A percentile compares a stretch with the other conserved stretches of the same genome.
Conservation (phyloP, 2,113 vertebrate genomes). For the Naja naja region DNA sequence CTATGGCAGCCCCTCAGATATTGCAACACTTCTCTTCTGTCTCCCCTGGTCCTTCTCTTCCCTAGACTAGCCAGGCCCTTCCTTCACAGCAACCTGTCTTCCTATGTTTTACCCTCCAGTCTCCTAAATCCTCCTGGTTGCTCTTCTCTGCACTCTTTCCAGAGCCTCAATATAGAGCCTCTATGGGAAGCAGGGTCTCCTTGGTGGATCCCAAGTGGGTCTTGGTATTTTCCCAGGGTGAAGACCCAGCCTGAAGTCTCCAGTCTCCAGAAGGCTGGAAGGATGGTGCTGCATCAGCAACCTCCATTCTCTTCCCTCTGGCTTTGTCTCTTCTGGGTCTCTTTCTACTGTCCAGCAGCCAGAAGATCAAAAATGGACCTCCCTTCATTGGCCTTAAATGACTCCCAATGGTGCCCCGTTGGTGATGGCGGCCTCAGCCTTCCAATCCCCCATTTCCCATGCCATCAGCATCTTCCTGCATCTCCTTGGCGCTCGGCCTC, state of each 20-base stretch:
- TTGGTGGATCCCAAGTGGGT: too few relatives aligned
- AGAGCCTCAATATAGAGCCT: too few relatives aligned
- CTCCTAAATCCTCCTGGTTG: too few relatives aligned
- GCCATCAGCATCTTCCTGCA: conserved; percentile 32
- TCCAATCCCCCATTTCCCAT: conserved; percentile 49
- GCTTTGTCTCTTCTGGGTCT: conserved; percentile 22
- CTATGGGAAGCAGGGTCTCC: too few relatives aligned
- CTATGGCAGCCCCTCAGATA: too few relatives aligned
- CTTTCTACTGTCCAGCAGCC: conserved; percentile 28
- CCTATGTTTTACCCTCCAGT: too few relatives aligned
- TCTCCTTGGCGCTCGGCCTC: background rate
- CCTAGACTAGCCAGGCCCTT: too few relatives aligned
- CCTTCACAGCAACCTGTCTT: too few relatives aligned
- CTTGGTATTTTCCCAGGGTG: background rate
- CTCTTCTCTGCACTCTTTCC: too few relatives aligned
- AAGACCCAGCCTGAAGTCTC: too few relatives aligned
- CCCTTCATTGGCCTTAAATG: conserved; percentile 32
- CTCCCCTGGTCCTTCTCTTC: too few relatives aligned
- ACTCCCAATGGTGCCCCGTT: background rate
- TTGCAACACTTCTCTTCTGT: too few relatives aligned
- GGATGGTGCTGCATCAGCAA: conserved; percentile 15
- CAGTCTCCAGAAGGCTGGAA: background rate
- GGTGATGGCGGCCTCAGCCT: conserved; percentile 46
- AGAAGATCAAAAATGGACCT: background rate
- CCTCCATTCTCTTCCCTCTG: background rate